These are phyloP conservation scores for Tricholauxania praeusta DNA, from an alignment of 2,888 invertebrate species.

Conservation along the genomic window DNA sequence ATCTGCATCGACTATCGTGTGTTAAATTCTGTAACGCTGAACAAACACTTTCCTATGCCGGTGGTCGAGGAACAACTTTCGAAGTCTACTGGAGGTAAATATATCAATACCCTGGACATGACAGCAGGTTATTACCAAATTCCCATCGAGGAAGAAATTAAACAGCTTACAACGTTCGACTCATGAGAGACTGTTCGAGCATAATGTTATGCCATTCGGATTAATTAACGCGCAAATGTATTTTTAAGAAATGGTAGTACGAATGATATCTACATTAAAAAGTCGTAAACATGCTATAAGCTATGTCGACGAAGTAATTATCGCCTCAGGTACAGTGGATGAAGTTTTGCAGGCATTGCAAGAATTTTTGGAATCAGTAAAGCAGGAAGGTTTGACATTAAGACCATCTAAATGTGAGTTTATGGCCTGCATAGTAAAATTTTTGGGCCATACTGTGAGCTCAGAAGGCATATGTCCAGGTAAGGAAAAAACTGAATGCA, in stretches of 20 bases:
- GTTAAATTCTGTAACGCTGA: slow-evolving; percentile 42
- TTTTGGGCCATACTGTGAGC: no score
- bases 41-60: slow-evolving; percentile 45
- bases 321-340: no score
- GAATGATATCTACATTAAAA: slow-evolving; percentile 2
- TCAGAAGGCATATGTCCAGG: no score
- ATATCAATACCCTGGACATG: slow-evolving; percentile 56
- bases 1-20: slow-evolving; percentile 43
- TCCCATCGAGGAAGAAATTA: slow-evolving; percentile 45
- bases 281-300: no score
- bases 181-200: slow-evolving; percentile 47
- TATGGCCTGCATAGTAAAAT: no score
- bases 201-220: slow-evolving; percentile 57
- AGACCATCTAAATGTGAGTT: no score
- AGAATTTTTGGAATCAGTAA: no score
- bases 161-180: slow-evolving; percentile 40
- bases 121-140: slow-evolving; percentile 55
- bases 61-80: slow-evolving; percentile 44
- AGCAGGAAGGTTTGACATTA: no score
- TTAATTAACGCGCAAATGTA: slow-evolving; percentile 53
- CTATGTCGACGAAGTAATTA: no score
- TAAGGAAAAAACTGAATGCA: no score
- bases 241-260: slow-evolving; percentile 54
- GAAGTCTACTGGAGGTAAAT: slow-evolving; percentile 47
- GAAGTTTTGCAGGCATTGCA: no score